Evolutionary conservation across 2,888 invertebrate genomes (phyloP), one percentile per base, ranked within the genome.

Genomic region (Apamea monoglypha): DNA sequence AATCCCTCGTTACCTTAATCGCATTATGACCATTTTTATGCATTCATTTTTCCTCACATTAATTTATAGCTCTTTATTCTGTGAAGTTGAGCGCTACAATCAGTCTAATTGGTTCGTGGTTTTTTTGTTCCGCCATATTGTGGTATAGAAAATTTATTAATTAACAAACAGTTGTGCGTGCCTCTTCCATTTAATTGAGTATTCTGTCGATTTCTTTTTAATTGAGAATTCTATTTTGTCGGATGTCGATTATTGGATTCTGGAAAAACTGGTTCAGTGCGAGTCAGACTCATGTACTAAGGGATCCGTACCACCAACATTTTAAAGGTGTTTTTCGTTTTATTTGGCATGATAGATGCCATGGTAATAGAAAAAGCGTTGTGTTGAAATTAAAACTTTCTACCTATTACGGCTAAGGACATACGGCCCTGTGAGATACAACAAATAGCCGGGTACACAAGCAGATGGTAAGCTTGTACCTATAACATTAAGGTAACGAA

Each of bases 131-230:
- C 44, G 1, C 21, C 68, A 64, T 53, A 82, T 74, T 73, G 72
- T 63, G 63, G 14, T 32, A 18, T 12, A 74, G n/a, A 77, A 72
- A 63, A 70, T 53, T 12, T 61, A 61, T 70, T 69, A 78, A 84
- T 80, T 75, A 70, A 76, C 56, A 64, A 72, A 53, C 76, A 61
- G 56, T 59, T 71, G 44, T 32, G 56, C 70, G 44, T 32, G 56
- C 70, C 61, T 59, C 25, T 44, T 78, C 66, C 5, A 71, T 76
- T 79, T 78, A 77, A 85, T 78, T 82, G 36, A 82, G 50, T 66
- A 73, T 80, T 61, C 53, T 74, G 47, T 75, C 25, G 5, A 63
- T 63, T 53, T 69, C 1, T 32, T 59, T 50, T 70, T 25, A 29
- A 71, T 36, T 79, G 7, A 47, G 36, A 72, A 36, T 75, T 56